phyloP scores from a whole-genome alignment of 1,140 invertebrate genomes.

The Drosophila sulfurigaster region DNA sequence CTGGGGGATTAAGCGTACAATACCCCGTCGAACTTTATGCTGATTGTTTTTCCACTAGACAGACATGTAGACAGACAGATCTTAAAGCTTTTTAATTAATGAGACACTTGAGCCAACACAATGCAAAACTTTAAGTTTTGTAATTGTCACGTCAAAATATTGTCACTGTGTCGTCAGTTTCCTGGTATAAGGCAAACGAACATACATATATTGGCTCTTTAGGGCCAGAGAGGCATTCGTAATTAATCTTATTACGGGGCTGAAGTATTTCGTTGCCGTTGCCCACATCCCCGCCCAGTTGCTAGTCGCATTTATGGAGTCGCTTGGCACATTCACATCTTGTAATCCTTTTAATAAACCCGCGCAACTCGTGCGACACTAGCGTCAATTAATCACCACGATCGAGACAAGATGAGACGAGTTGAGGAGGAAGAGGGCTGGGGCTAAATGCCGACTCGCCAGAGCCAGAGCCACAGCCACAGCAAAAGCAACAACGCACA shows the following conservation, averaged over 20 bases:
- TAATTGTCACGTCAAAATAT: conserved; percentile 69
- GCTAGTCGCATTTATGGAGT: conserved; percentile 47
- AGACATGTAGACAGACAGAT: conserved; percentile 8
- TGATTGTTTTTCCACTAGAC: conserved; percentile 9
- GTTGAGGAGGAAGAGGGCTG: background rate
- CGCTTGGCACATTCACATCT: conserved; percentile 43
- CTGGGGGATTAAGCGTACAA: background rate
- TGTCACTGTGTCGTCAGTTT: conserved; percentile 21
- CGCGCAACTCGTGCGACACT: conserved; percentile 70
- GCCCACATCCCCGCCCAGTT: conserved; percentile 25
- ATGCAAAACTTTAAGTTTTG: conserved; percentile 31
- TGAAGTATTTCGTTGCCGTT: conserved; percentile 7
- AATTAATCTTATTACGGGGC: conserved; percentile 72
- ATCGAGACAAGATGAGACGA: conserved; percentile 28
- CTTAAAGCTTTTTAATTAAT: conserved; percentile 67
- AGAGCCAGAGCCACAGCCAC: background rate
- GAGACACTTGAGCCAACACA: conserved; percentile 56
- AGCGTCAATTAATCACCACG: conserved; percentile 73
- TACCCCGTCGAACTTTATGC: conserved; percentile 31
- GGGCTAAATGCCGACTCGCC: conserved; percentile 7
- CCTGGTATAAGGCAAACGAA: background rate
- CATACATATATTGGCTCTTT: conserved; percentile 7
- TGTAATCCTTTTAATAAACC: conserved; percentile 80
- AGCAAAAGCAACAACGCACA: conserved; percentile 5
- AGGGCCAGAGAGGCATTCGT: conserved; percentile 49